Base-by-base conservation (phyloP, 2,888 invertebrate species). In the Melinopterus prodromus region DNA sequence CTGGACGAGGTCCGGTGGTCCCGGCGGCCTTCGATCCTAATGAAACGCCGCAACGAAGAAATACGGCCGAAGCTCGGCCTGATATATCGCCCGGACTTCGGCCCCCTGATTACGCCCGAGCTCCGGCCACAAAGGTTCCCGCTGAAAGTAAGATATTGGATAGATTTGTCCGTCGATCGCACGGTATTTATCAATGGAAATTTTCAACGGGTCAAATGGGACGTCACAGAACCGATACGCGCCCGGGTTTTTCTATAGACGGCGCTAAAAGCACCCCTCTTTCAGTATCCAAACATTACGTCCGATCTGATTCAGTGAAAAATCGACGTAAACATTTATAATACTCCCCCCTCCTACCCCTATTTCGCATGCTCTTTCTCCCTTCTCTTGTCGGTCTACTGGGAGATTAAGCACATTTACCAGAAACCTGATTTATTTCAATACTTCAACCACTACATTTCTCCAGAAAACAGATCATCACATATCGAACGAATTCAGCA, bases 61-160 rank as follows among this genome's bases (percentile, higher is more conserved):
- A 87, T 85, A 87, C 85, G 79, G 82, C 82, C 82, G 84, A 85
- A 86, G 86, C 87, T 86, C 84, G 81, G 78, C 26, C 84, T 87
- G 88, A 88, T 87, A 88, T 87, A 88, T 87, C 86, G 86, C 81
- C 81, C 83, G 87, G 87, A 87, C 87, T 87, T 87, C 86, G 87
- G 83, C 86, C 75, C 86, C 75, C 76, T 87, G 87, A 87, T 88
- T 87, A 87, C 86, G 86, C 16, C 53, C 87, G 89, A 89, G 89
- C 88, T 26, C 3, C 87, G 88, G 90, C 91, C 92, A 90, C 92
- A 92, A 92, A 92, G 90, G 91, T 90, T 37, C 74, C 88, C 90
- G 90, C 90, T 88, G 86, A 84, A 86, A 86, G 86, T 86, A 87
- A 87, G 87, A 88, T 88, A 88, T 88, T 86, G 87, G 86, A 84